These are phyloP conservation scores for Brachionus paranguensis DNA, from an alignment of 1,140 invertebrate species.

Conservation along the genomic window DNA sequence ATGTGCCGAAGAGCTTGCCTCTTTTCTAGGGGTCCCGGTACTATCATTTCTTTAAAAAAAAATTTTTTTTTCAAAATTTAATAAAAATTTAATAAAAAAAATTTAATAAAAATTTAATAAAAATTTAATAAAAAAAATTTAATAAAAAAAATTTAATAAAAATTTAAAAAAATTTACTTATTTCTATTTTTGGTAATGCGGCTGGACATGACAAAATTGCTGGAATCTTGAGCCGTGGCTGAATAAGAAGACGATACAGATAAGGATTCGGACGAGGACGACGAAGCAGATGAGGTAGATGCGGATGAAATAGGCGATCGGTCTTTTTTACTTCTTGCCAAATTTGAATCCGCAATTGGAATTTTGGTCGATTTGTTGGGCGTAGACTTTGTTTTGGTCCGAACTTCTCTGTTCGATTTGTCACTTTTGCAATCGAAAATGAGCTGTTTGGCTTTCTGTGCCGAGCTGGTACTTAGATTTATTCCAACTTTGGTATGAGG, in stretches of 20 bases:
- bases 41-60: background rate
- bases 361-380: background rate
- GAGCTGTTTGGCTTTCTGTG: conserved; percentile 30
- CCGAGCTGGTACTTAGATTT: background rate
- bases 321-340: background rate
- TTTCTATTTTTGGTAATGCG: conserved; percentile 9
- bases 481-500: background rate
- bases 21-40: background rate
- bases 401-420: background rate
- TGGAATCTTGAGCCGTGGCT: background rate
- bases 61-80: too few relatives aligned
- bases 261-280: background rate
- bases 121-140: too few relatives aligned
- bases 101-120: background rate
- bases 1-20: background rate
- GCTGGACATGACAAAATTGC: conserved; percentile 6
- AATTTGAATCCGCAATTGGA: background rate
- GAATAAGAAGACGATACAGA: conserved; percentile 9
- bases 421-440: conserved; percentile 26
- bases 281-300: background rate
- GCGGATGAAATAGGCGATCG: background rate
- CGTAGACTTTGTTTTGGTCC: background rate
- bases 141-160: too few relatives aligned
- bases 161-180: conserved; percentile 22
- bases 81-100: too few relatives aligned